Conservation (phyloP, 1,140 invertebrate genomes). For the Drosophila sproati region DNA sequence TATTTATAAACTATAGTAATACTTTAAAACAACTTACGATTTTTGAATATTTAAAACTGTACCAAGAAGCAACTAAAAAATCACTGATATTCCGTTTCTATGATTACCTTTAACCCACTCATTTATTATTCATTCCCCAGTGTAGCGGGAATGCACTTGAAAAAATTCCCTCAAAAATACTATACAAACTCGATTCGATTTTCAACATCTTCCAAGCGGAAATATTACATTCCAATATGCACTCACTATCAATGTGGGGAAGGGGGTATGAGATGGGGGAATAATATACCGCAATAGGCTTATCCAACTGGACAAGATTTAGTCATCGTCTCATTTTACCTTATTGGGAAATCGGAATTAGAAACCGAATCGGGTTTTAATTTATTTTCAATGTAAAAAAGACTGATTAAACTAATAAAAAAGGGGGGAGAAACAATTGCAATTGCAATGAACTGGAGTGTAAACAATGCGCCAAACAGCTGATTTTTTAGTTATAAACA, state of each 20-base stretch:
- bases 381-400: too few species aligned
- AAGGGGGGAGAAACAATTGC: not conserved
- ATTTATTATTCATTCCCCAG: too few species aligned
- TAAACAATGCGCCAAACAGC: conserved; percentile 44
- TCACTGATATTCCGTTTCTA: too few species aligned
- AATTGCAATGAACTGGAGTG: conserved; percentile 15
- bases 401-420: conserved; percentile 1
- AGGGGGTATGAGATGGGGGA: not conserved
- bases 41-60: too few species aligned
- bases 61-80: too few species aligned
- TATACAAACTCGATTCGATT: too few species aligned
- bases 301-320: conserved; percentile 22
- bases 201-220: not conserved
- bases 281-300: conserved; percentile 27
- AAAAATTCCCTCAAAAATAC: too few species aligned
- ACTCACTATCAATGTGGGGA: not conserved
- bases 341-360: conserved; percentile 29
- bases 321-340: conserved; percentile 35
- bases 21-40: too few species aligned
- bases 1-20: too few species aligned
- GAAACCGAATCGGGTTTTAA: too few species aligned
- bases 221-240: not conserved
- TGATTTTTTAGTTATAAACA: conserved; percentile 51
- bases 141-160: too few species aligned
- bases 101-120: too few species aligned